These are phyloP conservation scores for Apogon hyalosoma DNA, from an alignment of 2,797 vertebrate genomes.

Conservation along the genomic window DNA sequence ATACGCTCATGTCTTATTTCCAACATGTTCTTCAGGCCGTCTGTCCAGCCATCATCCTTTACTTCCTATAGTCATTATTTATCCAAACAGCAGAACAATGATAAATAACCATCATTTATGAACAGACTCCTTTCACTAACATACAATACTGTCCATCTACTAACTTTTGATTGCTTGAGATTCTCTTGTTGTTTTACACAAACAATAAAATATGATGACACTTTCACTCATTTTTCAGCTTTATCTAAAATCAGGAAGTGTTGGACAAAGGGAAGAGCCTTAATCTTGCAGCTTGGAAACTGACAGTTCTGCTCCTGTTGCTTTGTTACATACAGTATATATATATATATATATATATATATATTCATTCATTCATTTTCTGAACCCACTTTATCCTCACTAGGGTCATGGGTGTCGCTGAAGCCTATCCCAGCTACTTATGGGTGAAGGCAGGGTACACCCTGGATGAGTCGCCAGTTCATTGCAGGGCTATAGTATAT, in stretches of 20 bases:
- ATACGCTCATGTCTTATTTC: slow-evolving; percentile 25
- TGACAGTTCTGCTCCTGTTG: too few species aligned
- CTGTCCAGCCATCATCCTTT: slow-evolving; percentile 4
- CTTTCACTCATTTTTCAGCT: neutral
- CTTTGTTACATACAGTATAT: too few species aligned
- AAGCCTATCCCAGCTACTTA: too few species aligned
- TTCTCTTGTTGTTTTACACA: slow-evolving; percentile 15
- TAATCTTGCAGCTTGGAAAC: too few species aligned
- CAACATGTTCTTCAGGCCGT: slow-evolving; percentile 10
- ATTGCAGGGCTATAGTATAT: too few species aligned
- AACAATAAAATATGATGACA: neutral
- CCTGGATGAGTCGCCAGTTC: too few species aligned
- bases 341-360: too few species aligned
- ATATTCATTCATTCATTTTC: too few species aligned
- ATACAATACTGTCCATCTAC: slow-evolving; percentile 25
- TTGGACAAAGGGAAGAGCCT: too few species aligned
- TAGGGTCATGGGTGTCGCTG: too few species aligned
- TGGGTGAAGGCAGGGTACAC: too few species aligned
- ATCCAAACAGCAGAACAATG: neutral
- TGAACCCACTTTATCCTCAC: too few species aligned
- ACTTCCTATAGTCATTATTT: neutral
- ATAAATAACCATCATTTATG: neutral
- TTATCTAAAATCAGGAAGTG: neutral
- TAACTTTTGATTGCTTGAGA: slow-evolving; percentile 20
- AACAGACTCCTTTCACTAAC: slow-evolving; percentile 7